phyloP scores from a whole-genome alignment of 2,797 vertebrate species.

The Acanthurus lineatus region DNA sequence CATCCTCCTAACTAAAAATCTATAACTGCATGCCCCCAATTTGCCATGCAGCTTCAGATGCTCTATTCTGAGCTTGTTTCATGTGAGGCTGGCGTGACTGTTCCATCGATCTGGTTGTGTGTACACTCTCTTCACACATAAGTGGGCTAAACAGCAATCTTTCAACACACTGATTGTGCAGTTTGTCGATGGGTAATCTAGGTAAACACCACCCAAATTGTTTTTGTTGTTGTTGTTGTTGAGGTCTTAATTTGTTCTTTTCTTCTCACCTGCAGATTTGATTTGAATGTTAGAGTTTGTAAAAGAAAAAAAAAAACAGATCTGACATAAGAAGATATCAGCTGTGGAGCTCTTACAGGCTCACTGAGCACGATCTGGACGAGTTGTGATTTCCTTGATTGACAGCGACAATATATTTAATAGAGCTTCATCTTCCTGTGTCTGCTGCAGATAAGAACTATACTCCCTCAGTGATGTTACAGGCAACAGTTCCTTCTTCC shows the following conservation, averaged over 20 bases:
- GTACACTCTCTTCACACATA: constrained; percentile 35
- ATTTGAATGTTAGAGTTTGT: not conserved
- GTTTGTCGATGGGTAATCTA: constrained; percentile 37
- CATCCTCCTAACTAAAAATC: constrained; percentile 58
- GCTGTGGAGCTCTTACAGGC: not conserved
- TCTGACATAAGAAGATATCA: not conserved
- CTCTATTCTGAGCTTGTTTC: constrained; percentile 55
- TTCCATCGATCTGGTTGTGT: constrained; percentile 41
- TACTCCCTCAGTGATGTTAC: constrained; percentile 62
- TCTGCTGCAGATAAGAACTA: constrained; percentile 72
- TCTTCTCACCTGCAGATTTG: not conserved
- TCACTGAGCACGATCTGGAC: constrained; percentile 5
- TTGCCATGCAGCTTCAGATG: constrained; percentile 50
- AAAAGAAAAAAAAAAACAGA: not conserved
- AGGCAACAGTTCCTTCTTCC: constrained; percentile 33
- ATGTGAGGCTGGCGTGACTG: constrained; percentile 31
- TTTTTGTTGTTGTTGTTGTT: not conserved
- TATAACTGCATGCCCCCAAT: constrained; percentile 57
- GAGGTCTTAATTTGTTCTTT: constrained; percentile 7
- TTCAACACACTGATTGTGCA: constrained; percentile 14
- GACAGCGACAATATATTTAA: constrained; percentile 4
- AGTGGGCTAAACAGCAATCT: constrained; percentile 42
- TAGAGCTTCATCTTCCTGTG: constrained; percentile 15
- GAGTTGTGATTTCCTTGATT: constrained; percentile 23
- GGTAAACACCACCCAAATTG: constrained; percentile 23